Conservation (phyloP, 2,113 vertebrate genomes). For the Hyperopisus bebe region DNA sequence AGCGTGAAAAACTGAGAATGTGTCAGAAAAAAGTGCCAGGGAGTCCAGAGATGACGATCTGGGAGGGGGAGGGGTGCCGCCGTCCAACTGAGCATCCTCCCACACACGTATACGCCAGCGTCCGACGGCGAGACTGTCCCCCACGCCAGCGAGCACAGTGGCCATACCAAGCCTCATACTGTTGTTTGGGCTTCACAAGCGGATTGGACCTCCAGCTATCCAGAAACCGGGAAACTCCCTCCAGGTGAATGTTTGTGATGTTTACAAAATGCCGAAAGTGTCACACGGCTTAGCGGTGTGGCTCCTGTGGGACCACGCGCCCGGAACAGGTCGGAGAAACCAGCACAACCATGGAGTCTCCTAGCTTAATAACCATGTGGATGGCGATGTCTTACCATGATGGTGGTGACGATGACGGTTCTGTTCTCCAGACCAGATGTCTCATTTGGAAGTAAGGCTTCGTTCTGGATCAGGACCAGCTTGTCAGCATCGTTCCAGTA, state of each 20-base stretch:
- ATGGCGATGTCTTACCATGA: conserved; percentile 76
- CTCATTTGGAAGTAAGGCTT: conserved; percentile 85
- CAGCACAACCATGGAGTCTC: neutral
- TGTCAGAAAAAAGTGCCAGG: neutral
- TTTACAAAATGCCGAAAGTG: neutral
- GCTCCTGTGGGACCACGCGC: neutral
- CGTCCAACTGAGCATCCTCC: neutral
- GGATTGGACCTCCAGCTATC: neutral
- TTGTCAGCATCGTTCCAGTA: conserved; percentile 98
- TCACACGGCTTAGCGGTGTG: neutral
- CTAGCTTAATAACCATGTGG: neutral
- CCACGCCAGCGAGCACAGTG: neutral
- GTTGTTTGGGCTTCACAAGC: neutral
- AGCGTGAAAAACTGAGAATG: neutral
- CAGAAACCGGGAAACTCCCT: too few species aligned
- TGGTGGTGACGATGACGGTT: conserved; percentile 94
- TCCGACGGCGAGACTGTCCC: neutral
- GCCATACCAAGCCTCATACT: neutral
- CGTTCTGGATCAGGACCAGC: conserved; percentile 90
- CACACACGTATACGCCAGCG: neutral
- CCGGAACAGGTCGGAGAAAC: neutral
- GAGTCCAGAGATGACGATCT: neutral
- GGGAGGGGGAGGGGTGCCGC: neutral
- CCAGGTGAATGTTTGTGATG: neutral
- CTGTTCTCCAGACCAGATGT: conserved; percentile 90